Percentiles rank a stretch among this genome's conserved stretches.
These are phyloP conservation scores for Malurus melanocephalus DNA, from an alignment of 2,113 vertebrate genomes.

Conservation along the genomic window DNA sequence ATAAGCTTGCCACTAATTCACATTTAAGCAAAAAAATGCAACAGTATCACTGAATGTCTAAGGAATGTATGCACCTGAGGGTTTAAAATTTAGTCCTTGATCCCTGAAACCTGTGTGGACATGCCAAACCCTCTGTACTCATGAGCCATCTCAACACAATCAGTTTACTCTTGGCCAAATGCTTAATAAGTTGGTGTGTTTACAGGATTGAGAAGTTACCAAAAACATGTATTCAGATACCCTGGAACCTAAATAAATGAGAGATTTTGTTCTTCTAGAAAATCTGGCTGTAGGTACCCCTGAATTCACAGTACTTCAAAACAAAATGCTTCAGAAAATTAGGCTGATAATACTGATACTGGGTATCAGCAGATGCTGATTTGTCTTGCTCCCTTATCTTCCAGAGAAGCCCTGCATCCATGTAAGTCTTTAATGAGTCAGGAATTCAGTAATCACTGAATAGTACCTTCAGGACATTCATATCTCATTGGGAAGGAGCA, in stretches of 20 bases:
- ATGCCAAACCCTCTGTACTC: not conserved
- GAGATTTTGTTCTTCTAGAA: not conserved
- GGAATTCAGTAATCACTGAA: not conserved
- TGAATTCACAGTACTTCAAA: not conserved
- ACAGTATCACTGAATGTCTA: not conserved
- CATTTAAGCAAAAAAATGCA: not conserved
- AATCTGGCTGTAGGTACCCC: not conserved
- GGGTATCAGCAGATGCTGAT: not conserved
- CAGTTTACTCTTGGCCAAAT: not conserved
- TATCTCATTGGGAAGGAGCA: not conserved
- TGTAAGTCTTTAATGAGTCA: not conserved
- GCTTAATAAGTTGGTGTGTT: not conserved
- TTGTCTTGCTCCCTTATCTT: not conserved
- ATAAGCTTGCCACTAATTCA: not conserved
- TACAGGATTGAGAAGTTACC: not conserved
- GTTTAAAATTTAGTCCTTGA: not conserved
- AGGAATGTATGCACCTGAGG: not conserved
- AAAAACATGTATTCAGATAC: not conserved
- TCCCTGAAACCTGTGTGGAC: not conserved
- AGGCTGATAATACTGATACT: not conserved
- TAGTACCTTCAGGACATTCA: not conserved
- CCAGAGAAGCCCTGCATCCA: not conserved
- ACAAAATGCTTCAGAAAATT: not conserved
- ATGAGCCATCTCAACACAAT: not conserved
- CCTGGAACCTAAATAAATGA: not conserved